Evolutionary conservation across 2,113 vertebrate species (phyloP).

Genomic region (Copsychus sechellarum): DNA sequence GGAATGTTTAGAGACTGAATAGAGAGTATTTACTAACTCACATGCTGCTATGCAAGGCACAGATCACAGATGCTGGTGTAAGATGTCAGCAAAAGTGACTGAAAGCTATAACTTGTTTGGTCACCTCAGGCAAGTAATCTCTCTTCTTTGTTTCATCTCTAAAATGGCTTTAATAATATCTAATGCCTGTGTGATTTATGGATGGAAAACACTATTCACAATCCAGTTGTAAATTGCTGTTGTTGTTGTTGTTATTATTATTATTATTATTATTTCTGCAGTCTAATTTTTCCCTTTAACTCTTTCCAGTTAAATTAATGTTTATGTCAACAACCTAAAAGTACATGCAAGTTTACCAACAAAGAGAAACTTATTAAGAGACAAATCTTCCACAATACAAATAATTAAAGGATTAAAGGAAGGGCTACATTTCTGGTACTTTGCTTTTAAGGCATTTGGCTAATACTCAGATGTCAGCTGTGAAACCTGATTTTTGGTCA

Average conservation of each 20-base stretch:
- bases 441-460: not conserved
- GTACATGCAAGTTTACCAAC: not conserved
- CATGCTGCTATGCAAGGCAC: not conserved
- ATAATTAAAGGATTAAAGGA: not conserved
- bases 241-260: fast-evolving
- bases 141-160: not conserved
- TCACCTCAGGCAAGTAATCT: constrained; percentile 5
- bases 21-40: not conserved
- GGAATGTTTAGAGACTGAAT: not conserved
- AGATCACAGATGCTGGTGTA: not conserved
- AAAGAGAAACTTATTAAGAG: not conserved
- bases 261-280: not conserved
- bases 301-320: not conserved
- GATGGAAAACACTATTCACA: not conserved
- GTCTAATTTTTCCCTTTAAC: not conserved
- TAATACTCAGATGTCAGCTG: not conserved
- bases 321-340: not conserved
- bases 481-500: not conserved
- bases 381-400: not conserved
- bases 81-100: not conserved
- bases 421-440: not conserved
- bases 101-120: not conserved
- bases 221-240: not conserved
- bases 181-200: not conserved
- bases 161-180: not conserved